These are phyloP conservation scores for Drosophila miranda DNA, from an alignment of 1,140 invertebrate genomes.

Conservation along the genomic window DNA sequence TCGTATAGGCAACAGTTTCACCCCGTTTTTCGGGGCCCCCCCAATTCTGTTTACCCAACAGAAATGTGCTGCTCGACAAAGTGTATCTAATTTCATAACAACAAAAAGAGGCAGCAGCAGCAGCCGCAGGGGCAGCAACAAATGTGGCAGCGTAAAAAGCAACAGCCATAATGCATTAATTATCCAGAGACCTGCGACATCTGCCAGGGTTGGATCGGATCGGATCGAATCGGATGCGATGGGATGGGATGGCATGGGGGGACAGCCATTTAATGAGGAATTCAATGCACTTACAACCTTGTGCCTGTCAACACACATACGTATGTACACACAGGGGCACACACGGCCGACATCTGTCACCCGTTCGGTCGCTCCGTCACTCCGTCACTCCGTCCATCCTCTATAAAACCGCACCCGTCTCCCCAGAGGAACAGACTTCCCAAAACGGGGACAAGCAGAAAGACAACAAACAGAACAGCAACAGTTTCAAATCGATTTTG, in stretches of 20 bases:
- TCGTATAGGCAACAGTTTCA: constrained; percentile 65
- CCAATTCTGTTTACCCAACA: constrained; percentile 66
- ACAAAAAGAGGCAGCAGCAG: constrained; percentile 25
- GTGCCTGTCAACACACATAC: constrained; percentile 65
- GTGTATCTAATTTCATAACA: constrained; percentile 75
- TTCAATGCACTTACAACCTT: constrained; percentile 78
- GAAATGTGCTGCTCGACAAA: constrained; percentile 67
- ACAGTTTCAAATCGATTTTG: constrained; percentile 59
- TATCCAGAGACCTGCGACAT: constrained; percentile 73
- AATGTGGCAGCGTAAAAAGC: constrained; percentile 72
- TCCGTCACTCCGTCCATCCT: constrained; percentile 11
- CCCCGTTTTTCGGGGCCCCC: constrained; percentile 30
- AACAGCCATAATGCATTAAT: constrained; percentile 78
- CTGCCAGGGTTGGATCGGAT: constrained; percentile 40
- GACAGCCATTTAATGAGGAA: constrained; percentile 72
- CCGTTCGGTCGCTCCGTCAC: constrained; percentile 36
- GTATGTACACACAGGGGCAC: constrained; percentile 12
- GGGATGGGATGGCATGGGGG: constrained; percentile 6
- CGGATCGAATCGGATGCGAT: background rate
- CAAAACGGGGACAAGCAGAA: background rate
- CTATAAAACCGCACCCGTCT: constrained; percentile 51
- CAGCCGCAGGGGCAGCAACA: constrained; percentile 31
- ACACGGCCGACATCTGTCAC: constrained; percentile 74
- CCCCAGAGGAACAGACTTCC: constrained; percentile 14
- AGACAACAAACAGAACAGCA: constrained; percentile 7